phyloP scores from a whole-genome alignment of 2,888 invertebrate species.

The Gnatocerus cornutus region DNA sequence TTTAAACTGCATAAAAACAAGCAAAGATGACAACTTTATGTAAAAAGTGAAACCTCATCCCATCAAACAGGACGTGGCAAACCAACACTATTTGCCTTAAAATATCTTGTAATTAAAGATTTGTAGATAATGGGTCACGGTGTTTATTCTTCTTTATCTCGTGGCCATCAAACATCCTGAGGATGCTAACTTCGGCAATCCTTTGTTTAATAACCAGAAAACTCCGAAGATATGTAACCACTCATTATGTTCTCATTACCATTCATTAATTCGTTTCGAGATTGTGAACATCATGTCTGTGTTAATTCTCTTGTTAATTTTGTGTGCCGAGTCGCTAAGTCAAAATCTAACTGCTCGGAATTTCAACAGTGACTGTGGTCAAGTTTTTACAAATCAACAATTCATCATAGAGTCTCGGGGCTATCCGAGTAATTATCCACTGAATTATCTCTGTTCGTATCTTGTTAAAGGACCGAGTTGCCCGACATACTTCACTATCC shows the following conservation, averaged over 20 bases:
- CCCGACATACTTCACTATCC: constrained; percentile 72
- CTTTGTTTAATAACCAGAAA: constrained; percentile 54
- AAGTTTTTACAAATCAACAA: constrained; percentile 71
- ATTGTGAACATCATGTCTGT: constrained; percentile 18
- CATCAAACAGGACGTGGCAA: constrained; percentile 46
- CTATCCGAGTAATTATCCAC: constrained; percentile 72
- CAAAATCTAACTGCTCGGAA: constrained; percentile 37
- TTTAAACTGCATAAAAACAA: no score
- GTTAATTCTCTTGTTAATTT: no score
- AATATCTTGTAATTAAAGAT: constrained; percentile 43
- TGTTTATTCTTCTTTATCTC: constrained; percentile 53
- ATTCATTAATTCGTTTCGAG: constrained; percentile 8
- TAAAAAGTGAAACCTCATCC: constrained; percentile 28
- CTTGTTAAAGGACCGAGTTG: constrained; percentile 72
- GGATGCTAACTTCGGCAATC: constrained; percentile 57
- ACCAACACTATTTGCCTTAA: constrained; percentile 43
- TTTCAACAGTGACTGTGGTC: constrained; percentile 62
- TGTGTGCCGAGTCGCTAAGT: not conserved
- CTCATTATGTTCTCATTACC: constrained; percentile 32
- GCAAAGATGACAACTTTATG: no score
- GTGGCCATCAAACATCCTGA: constrained; percentile 58
- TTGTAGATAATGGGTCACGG: constrained; percentile 55
- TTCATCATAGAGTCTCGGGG: constrained; percentile 73
- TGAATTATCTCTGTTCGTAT: constrained; percentile 71
- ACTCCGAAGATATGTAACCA: constrained; percentile 16